phyloP scores from a whole-genome alignment of 64 coral and sea anemone genomes.

The Porites lutea region DNA sequence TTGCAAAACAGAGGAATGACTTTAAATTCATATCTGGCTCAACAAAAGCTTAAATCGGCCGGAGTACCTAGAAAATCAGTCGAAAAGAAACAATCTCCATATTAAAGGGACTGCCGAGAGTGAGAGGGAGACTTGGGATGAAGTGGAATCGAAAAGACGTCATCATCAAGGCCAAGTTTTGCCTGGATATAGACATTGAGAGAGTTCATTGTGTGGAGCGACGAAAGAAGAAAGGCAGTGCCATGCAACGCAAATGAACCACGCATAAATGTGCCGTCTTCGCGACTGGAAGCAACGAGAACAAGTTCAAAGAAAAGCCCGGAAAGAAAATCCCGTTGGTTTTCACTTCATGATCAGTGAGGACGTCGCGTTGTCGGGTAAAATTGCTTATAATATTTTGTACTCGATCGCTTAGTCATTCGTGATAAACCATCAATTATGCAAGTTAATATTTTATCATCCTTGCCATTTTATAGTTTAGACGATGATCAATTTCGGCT shows the following conservation, averaged over 20 bases:
- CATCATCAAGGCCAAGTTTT: conserved; percentile 17
- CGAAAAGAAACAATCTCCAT: conserved; percentile 37
- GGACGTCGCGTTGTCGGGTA: conserved; percentile 22
- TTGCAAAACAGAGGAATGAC: too few relatives aligned
- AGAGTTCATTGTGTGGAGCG: conserved; percentile 30
- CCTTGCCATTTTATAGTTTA: conserved; percentile 23
- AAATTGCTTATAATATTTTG: conserved; percentile 36
- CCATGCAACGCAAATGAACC: neutral
- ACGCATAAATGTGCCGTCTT: neutral
- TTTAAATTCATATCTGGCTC: too few relatives aligned
- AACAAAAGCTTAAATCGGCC: neutral
- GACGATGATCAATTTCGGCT: conserved; percentile 36
- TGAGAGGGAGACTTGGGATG: conserved; percentile 41
- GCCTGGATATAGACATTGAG: conserved; percentile 37
- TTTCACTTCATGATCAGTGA: neutral
- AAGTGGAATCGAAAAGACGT: conserved; percentile 8
- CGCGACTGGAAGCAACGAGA: conserved; percentile 40
- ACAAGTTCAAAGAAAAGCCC: conserved; percentile 6
- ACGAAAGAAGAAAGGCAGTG: neutral
- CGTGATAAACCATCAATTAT: conserved; percentile 29
- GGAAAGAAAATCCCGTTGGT: conserved; percentile 29
- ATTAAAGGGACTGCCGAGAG: neutral
- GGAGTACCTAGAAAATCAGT: conserved; percentile 51
- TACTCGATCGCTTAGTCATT: conserved; percentile 24
- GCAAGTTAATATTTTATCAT: conserved; percentile 40